A percentile compares a stretch with the other conserved stretches of the same genome.
phyloP scores from a whole-genome alignment of 2,888 invertebrate species.

The Acanthacorydalis orientalis region DNA sequence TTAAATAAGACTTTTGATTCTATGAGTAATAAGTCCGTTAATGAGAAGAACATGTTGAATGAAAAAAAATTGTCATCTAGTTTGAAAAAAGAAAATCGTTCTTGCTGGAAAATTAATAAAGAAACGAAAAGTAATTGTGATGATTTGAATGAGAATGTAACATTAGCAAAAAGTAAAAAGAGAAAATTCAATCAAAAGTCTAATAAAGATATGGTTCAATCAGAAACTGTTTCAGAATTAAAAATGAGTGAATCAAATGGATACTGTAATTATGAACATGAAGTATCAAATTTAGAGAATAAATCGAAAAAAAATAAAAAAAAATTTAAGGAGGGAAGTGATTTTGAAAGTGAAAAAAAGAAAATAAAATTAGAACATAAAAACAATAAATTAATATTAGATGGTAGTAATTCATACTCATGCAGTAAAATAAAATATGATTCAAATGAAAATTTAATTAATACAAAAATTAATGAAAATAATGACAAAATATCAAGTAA shows the following conservation, averaged over 20 bases:
- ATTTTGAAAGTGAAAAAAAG: too few relatives aligned
- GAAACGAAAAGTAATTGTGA: conserved; percentile 11
- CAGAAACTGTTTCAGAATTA: conserved; percentile 6
- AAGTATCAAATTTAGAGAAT: conserved; percentile 19
- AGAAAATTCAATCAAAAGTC: conserved; percentile 8
- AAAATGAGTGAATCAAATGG: conserved; percentile 2
- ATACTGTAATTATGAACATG: conserved; percentile 10
- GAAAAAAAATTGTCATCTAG: too few relatives aligned
- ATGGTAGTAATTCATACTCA: conserved; percentile 2
- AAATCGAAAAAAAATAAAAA: conserved; percentile 12
- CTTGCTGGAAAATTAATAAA: conserved; percentile 1
- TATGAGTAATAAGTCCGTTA: too few relatives aligned
- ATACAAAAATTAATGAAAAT: too few relatives aligned
- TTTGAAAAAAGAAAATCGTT: not conserved
- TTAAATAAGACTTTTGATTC: too few relatives aligned
- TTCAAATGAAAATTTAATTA: conserved; percentile 9
- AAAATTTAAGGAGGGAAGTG: conserved; percentile 7
- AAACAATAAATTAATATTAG: too few relatives aligned
- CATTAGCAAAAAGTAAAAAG: conserved; percentile 9
- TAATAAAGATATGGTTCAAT: conserved; percentile 3
- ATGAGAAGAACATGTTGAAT: not conserved
- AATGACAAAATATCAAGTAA: too few relatives aligned
- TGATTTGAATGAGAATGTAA: conserved; percentile 15
- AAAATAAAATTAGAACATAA: too few relatives aligned
- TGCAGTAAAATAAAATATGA: conserved; percentile 9